Conservation (phyloP, 2,888 invertebrate species). For the Pristionchus entomophagus region DNA sequence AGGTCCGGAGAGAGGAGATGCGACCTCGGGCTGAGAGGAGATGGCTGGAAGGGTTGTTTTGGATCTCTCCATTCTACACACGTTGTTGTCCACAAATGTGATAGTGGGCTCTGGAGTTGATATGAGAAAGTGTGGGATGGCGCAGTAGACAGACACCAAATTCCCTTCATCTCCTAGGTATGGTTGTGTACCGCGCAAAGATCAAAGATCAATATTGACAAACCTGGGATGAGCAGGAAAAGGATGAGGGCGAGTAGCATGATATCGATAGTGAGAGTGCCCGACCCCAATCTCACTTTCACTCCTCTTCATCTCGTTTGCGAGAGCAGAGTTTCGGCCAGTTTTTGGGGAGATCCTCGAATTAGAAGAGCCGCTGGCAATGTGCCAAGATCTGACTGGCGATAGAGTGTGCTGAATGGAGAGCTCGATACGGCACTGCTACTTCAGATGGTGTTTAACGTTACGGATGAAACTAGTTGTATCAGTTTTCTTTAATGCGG, state of each 20-base stretch:
- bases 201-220: background rate
- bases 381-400: too few species aligned
- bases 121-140: too few species aligned
- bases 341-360: background rate
- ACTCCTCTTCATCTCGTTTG: background rate
- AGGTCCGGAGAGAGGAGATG: background rate
- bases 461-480: too few species aligned
- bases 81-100: too few species aligned
- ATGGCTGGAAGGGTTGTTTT: background rate
- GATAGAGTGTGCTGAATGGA: too few species aligned
- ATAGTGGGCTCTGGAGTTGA: background rate
- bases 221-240: conserved; percentile 21
- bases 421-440: too few species aligned
- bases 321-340: background rate
- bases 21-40: background rate
- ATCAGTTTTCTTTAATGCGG: too few species aligned
- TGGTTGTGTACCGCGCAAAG: background rate
- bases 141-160: too few species aligned
- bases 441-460: too few species aligned
- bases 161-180: too few species aligned
- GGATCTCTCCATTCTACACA: too few species aligned
- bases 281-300: conserved; percentile 40
- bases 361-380: background rate
- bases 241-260: background rate
- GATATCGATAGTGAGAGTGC: conserved; percentile 22